A percentile compares a stretch with the other conserved stretches of the same genome.
These are phyloP conservation scores for Dolichallabes microphthalmus DNA, from an alignment of 2,113 vertebrate species.

Conservation along the genomic window DNA sequence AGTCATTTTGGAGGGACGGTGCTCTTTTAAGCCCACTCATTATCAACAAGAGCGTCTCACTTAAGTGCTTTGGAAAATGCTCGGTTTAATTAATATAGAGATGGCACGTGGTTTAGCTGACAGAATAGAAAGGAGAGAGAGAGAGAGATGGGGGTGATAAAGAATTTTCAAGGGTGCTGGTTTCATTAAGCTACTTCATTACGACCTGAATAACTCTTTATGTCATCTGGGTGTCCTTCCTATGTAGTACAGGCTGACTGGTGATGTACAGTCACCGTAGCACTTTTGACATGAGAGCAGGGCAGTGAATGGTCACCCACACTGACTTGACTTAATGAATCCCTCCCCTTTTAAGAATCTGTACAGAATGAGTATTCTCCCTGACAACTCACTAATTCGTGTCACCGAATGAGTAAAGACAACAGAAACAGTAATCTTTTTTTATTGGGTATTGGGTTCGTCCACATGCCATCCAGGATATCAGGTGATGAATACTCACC, in stretches of 20 bases:
- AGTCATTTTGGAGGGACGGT: conserved; percentile 86
- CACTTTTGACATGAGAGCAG: conserved; percentile 44
- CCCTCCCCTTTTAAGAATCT: conserved; percentile 28
- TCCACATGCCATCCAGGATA: no score
- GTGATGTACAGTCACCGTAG: conserved; percentile 46
- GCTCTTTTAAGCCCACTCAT: conserved; percentile 88
- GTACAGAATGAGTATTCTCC: conserved; percentile 30
- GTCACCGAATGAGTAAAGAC: conserved; percentile 14
- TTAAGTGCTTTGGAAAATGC: conserved; percentile 83
- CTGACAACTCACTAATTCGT: conserved; percentile 41
- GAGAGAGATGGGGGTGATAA: conserved; percentile 74
- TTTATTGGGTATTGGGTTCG: no score
- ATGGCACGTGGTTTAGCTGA: conserved; percentile 80
- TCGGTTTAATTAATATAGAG: conserved; percentile 87
- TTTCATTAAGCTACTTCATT: conserved; percentile 87
- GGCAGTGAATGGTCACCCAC: conserved; percentile 26
- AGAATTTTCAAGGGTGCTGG: conserved; percentile 90
- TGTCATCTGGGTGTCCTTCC: conserved; percentile 70
- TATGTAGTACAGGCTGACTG: conserved; percentile 42
- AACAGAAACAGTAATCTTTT: background rate
- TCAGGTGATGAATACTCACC: no score
- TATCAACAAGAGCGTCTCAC: conserved; percentile 84
- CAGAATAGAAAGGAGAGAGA: conserved; percentile 66
- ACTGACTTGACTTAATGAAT: conserved; percentile 46
- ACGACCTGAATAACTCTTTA: conserved; percentile 79